Conservation (phyloP, 2,113 vertebrate genomes). For the Notarius lentiginosus region DNA sequence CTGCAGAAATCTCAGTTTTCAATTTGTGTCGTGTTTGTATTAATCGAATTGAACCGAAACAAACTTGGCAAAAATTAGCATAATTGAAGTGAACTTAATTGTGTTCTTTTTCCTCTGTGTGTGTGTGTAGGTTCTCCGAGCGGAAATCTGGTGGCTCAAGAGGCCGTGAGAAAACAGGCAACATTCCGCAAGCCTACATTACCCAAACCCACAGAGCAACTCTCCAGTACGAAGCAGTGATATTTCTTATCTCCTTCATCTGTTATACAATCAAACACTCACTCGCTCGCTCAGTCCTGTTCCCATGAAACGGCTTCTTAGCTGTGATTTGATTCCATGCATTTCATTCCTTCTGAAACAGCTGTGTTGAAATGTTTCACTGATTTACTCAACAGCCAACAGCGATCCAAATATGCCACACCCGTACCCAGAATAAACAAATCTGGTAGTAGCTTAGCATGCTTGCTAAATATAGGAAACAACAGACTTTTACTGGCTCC, state of each 20-base stretch:
- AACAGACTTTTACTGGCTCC: neutral
- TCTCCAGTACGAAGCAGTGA: slow-evolving; percentile 70
- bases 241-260: neutral
- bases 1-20: neutral
- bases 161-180: slow-evolving; percentile 68
- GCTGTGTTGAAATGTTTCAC: too few relatives aligned
- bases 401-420: neutral
- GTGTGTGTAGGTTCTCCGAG: slow-evolving; percentile 67
- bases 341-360: neutral
- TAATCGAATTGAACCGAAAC: neutral
- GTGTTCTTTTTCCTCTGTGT: slow-evolving; percentile 3
- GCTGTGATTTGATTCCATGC: neutral
- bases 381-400: too few relatives aligned
- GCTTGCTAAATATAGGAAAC: neutral
- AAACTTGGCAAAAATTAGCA: neutral
- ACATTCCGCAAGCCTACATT: slow-evolving; percentile 62
- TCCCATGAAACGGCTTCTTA: neutral
- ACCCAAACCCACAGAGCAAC: slow-evolving; percentile 61
- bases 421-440: neutral
- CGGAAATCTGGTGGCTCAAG: slow-evolving; percentile 68
- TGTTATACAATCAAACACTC: too few relatives aligned
- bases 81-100: neutral
- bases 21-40: neutral
- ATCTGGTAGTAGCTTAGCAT: neutral
- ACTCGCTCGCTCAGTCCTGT: neutral